phyloP scores from a whole-genome alignment of 2,113 vertebrate species.

The Brachypteracias leptosomus region DNA sequence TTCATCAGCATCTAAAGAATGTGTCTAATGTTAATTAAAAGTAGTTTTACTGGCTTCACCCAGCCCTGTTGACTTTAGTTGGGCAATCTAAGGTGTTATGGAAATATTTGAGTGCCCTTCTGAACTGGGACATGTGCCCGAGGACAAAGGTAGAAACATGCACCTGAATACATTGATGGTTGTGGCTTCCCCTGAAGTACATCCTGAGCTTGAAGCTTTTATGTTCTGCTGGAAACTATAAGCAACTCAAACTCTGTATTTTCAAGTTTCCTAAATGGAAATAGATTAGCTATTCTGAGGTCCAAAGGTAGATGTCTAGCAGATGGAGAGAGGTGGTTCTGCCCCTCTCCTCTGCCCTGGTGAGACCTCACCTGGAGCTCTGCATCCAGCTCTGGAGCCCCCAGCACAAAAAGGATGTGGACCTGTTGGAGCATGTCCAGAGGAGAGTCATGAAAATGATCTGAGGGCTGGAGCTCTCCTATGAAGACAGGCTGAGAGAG shows the following conservation, averaged over 20 bases:
- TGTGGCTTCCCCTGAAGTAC: not conserved
- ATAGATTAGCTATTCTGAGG: not conserved
- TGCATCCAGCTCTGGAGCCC: no score
- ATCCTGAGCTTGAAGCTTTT: not conserved
- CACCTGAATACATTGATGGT: not conserved
- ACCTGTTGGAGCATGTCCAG: no score
- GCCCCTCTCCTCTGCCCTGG: no score
- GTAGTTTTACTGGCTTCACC: not conserved
- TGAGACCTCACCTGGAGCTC: no score
- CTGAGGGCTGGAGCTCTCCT: no score
- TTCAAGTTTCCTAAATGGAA: not conserved
- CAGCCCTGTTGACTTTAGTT: not conserved
- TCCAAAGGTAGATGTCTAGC: not conserved
- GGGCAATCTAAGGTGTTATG: not conserved
- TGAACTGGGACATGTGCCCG: not conserved
- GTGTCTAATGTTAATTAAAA: not conserved
- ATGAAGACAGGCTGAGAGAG: no score
- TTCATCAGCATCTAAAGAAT: slow-evolving; percentile 1
- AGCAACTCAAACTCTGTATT: not conserved
- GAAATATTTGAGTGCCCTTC: slow-evolving; percentile 16
- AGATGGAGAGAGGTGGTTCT: no score
- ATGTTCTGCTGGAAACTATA: not conserved
- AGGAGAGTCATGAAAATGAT: no score
- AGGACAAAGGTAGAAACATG: slow-evolving; percentile 17
- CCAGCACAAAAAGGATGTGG: no score